Evolutionary conservation across 2,797 vertebrate species (phyloP).

Genomic region (Tamandua tetradactyla): DNA sequence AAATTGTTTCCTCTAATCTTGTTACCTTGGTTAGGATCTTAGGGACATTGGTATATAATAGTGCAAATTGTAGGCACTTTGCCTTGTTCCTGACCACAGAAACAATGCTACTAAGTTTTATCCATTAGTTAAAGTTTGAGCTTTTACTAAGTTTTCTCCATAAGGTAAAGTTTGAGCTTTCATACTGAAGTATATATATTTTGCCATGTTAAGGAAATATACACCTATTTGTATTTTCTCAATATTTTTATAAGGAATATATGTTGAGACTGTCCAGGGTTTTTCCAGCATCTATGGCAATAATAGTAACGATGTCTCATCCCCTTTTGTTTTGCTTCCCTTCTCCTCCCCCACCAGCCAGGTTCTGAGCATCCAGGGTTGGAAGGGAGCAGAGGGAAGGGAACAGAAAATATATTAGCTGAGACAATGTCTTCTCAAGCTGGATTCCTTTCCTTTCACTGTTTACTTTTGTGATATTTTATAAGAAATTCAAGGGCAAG

Average conservation of each 20-base stretch:
- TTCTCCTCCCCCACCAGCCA: fast-evolving
- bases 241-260: background rate
- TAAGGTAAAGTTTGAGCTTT: background rate
- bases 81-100: background rate
- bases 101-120: too few species aligned
- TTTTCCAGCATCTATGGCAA: background rate
- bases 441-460: too few species aligned
- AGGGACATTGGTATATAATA: background rate
- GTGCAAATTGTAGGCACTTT: too few species aligned
- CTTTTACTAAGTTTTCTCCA: too few species aligned
- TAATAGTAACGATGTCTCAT: too few species aligned
- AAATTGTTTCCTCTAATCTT: background rate
- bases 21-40: background rate
- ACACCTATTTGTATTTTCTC: background rate
- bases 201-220: too few species aligned
- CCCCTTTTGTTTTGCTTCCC: background rate
- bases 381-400: background rate
- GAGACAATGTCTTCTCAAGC: background rate
- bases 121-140: too few species aligned
- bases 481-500: background rate
- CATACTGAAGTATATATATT: background rate
- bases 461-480: background rate
- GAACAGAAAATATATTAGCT: background rate
- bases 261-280: background rate
- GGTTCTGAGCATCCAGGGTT: too few species aligned